A percentile compares a stretch with the other conserved stretches of the same genome.
phyloP scores from a whole-genome alignment of 2,113 vertebrate species.

The Lepisosteus oculatus region DNA sequence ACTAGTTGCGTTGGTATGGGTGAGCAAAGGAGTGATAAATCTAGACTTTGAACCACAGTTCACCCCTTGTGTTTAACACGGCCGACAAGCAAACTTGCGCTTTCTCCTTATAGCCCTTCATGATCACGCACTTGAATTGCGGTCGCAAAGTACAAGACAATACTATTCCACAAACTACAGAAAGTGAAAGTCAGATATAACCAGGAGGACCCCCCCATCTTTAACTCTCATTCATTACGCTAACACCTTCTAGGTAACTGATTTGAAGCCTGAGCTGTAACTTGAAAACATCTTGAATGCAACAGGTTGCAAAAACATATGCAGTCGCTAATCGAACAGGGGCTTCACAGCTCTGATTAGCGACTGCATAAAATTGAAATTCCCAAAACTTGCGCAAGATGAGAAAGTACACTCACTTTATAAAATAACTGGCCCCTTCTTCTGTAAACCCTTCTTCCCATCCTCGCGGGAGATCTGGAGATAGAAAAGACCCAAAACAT shows the following conservation, averaged over 20 bases:
- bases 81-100: no score
- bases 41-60: conserved; percentile 4
- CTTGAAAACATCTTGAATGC: no score
- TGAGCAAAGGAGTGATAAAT: not conserved
- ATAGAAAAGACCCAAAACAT: conserved; percentile 11
- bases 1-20: no score
- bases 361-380: not conserved
- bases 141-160: no score
- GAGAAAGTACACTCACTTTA: conserved; percentile 79
- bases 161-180: no score
- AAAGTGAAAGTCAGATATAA: no score
- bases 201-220: no score
- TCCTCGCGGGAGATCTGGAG: conserved; percentile 86
- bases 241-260: not conserved
- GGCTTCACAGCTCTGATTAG: no score
- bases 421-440: conserved; percentile 97
- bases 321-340: no score
- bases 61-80: not conserved
- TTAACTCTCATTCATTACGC: not conserved
- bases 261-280: not conserved
- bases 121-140: no score
- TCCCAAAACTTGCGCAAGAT: conserved; percentile 20
- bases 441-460: conserved; percentile 97
- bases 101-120: no score
- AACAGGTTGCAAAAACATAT: not conserved